Percentiles rank a stretch among this genome's conserved stretches.
These are phyloP conservation scores for Vidua macroura DNA, from an alignment of 2,113 vertebrate species.

Conservation along the genomic window DNA sequence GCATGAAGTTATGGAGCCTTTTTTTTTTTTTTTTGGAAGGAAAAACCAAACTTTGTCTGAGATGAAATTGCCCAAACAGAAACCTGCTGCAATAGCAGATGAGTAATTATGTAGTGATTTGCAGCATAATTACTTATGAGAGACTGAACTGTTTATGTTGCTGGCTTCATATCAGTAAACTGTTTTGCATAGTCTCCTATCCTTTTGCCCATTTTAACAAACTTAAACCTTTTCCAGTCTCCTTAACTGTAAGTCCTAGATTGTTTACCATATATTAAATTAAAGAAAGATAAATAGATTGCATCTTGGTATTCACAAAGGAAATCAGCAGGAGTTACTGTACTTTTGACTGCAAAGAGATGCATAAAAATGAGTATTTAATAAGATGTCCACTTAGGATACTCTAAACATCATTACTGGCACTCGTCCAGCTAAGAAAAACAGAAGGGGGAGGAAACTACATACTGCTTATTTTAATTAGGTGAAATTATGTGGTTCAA, in stretches of 20 bases:
- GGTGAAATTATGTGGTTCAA: slow-evolving; percentile 74
- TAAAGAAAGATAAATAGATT: slow-evolving; percentile 5
- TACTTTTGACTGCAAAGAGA: slow-evolving; percentile 12
- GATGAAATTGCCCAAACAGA: background rate
- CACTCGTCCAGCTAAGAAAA: slow-evolving; percentile 49
- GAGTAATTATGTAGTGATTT: slow-evolving; percentile 25
- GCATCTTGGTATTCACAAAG: slow-evolving; percentile 16
- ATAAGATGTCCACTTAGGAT: slow-evolving; percentile 64
- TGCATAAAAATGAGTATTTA: slow-evolving; percentile 61
- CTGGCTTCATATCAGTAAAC: background rate
- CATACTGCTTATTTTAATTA: slow-evolving; percentile 74
- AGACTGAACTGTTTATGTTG: background rate
- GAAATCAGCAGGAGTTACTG: background rate
- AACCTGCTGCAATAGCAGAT: background rate
- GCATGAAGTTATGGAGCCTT: background rate
- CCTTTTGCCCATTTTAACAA: background rate
- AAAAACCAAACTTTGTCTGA: background rate
- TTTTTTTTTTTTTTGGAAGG: background rate
- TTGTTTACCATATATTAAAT: background rate
- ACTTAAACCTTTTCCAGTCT: background rate
- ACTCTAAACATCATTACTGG: slow-evolving; percentile 60
- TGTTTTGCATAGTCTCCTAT: background rate
- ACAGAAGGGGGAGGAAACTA: slow-evolving; percentile 28
- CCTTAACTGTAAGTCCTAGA: background rate
- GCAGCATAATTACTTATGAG: background rate